Evolutionary conservation across 2,797 vertebrate genomes (phyloP), one percentile per base, ranked within the genome.

Genomic region (Sebastes trivittatus): DNA sequence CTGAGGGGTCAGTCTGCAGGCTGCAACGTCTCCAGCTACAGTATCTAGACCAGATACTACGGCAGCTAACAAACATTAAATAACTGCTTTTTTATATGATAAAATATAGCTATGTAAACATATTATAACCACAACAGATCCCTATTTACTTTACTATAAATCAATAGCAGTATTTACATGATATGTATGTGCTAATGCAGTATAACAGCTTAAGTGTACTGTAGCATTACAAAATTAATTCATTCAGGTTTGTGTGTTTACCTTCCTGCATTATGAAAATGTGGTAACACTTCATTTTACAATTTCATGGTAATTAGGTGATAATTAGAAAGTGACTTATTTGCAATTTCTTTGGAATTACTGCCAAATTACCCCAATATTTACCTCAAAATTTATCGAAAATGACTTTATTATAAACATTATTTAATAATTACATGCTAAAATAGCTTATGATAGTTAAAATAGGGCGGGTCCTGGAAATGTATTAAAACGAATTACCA

Each of bases 1-100:
- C 87, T 75, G 81, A 66, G 42, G 83, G 78, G 78, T 78, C 75
- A 60, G 78, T 82, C 87, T 81, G 85, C 80, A 71, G 79, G 80
- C 76, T 74, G 82, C 83, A 36, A 62, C 72, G 68, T 77, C 76
- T 87, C 90, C 87, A 75, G 83, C 68, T 87, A 77, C 1, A 38
- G 32, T 9, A 16, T 16, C 6, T 16, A 32, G 63, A 74, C 18
- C 22, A 87, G 58, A 73, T 10, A 62, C 73, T 84, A 59, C 1
- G 25, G 54, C 52, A 70, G 73, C 90, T 90, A 74, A 75, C 78
- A 81, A 54, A 81, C 36, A 54, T 61, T 75, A 69, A 54, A 66
- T 20, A 54, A 6, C n/a, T 14, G 46, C 46, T 34, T 6, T 6
- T 55, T 46, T 8, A 72, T 81, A 73, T 78, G 22, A 54, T 72